Percentiles rank a stretch among this genome's conserved stretches.
These are phyloP conservation scores for Phasia obesa DNA, from an alignment of 2,888 invertebrate species.

Conservation along the genomic window DNA sequence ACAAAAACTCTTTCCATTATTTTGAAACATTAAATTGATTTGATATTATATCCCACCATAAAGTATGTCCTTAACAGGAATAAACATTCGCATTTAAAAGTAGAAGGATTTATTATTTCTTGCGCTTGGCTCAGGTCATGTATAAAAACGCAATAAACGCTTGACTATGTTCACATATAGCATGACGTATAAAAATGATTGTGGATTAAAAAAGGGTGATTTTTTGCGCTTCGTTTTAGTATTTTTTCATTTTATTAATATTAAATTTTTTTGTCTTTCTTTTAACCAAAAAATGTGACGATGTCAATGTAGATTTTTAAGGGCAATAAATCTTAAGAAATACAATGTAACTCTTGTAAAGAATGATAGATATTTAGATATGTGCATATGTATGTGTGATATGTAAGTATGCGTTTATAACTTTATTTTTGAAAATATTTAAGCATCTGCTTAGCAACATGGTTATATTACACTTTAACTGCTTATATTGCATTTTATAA, in stretches of 20 bases:
- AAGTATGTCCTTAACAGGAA: slow-evolving; percentile 26
- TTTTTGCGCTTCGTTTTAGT: slow-evolving; percentile 23
- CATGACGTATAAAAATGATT: not conserved
- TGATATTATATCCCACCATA: slow-evolving; percentile 39
- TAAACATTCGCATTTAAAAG: not conserved
- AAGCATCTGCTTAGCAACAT: slow-evolving; percentile 18
- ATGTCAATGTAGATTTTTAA: slow-evolving; percentile 55
- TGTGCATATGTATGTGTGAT: not conserved
- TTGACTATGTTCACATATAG: not conserved
- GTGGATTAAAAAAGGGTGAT: slow-evolving; percentile 30
- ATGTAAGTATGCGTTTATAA: not conserved
- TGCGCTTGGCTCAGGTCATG: slow-evolving; percentile 45
- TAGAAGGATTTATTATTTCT: not conserved
- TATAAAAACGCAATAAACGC: slow-evolving; percentile 46
- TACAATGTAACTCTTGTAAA: slow-evolving; percentile 56
- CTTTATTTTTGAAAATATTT: not conserved
- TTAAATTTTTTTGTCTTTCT: slow-evolving; percentile 20
- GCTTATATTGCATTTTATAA: slow-evolving; percentile 12
- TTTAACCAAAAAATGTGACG: slow-evolving; percentile 53
- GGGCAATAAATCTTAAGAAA: slow-evolving; percentile 52
- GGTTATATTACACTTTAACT: slow-evolving; percentile 7
- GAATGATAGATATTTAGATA: slow-evolving; percentile 48
- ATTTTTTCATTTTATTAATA: slow-evolving; percentile 6
- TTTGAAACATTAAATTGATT: slow-evolving; percentile 26
- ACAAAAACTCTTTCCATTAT: not conserved